Base-by-base conservation (phyloP, 2,797 vertebrate species). In the Ptychadena robeensis region DNA sequence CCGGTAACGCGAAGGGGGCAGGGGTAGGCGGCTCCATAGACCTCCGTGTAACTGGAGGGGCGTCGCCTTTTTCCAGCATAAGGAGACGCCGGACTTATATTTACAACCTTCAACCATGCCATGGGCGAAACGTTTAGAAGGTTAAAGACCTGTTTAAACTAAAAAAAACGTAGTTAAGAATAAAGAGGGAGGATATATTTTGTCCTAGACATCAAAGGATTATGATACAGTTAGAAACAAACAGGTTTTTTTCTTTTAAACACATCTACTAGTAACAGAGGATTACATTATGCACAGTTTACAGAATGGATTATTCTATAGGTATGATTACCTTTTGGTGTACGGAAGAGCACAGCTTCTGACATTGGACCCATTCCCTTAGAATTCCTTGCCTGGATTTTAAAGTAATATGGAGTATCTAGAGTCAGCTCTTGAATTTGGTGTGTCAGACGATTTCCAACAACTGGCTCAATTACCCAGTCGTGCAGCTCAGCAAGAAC, bases 281-380 rank as follows among this genome's bases (percentile, higher is more conserved):
- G 15, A 61, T 61, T 25, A 61, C 25, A 25, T 2, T 59, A 61
- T 10, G 59, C 1, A 25, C 1, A 61, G 3, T 61, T 28, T 11
- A 28, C 0, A 61, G 9, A 25, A 10, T 28, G 9, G 25, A 27
- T 2, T 3, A 22, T 35, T 22, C 31, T n/a, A 32, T 78, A 48
- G n/a, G n/a, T 4, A 5, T 34, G 14, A 59, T 88, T 92, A 99
- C 98, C 96, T 95, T 98, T 99, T 10, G 97, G 97, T 8, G 98
- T 99, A 85, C 98, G 93, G 92, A 99, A 99, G 12, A 97, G 96
- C 1, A 98, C 98, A 0, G 98, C 96, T 71, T 99, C 98, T 0
- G 97, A 99, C 97, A 98, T 96, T 35, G 98, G 98, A 11, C 98
- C 98, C 98, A 99, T 99, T 86, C 98, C 98, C 86, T 99, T 99